Conservation (phyloP, 2,113 vertebrate genomes). For the Sinocyclocheilus rhinocerous region DNA sequence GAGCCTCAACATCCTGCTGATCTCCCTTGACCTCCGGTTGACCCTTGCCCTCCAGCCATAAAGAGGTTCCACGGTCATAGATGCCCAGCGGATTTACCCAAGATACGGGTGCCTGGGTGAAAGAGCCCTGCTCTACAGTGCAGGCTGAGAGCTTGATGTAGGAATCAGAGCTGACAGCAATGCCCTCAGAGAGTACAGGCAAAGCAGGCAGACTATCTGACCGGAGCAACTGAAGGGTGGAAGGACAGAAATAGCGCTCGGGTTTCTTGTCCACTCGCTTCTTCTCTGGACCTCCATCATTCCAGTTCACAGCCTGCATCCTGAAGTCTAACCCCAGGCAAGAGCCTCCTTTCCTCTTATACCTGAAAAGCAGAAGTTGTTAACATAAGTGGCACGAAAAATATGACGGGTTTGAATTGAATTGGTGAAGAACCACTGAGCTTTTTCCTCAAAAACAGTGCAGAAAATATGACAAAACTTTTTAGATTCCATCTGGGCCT, state of each 20-base stretch:
- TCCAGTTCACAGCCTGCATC: conserved; percentile 84
- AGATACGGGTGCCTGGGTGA: conserved; percentile 16
- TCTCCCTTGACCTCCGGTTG: conserved; percentile 62
- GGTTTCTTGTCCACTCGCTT: conserved; percentile 62
- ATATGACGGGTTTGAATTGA: not conserved
- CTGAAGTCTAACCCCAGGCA: conserved; percentile 84
- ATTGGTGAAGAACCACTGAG: not conserved
- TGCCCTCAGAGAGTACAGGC: conserved; percentile 42
- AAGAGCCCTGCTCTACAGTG: conserved; percentile 61
- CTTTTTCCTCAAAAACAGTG: not conserved
- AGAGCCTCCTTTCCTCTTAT: conserved; percentile 85
- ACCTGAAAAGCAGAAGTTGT: conserved; percentile 71
- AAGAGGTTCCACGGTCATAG: conserved; percentile 84
- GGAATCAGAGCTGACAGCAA: conserved; percentile 18
- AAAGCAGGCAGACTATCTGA: conserved; percentile 62
- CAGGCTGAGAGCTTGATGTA: conserved; percentile 76
- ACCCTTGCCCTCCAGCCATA: conserved; percentile 90
- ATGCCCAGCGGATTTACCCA: conserved; percentile 87
- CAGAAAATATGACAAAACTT: not conserved
- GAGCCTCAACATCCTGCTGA: conserved; percentile 54
- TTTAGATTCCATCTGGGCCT: not conserved
- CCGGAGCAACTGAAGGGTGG: conserved; percentile 74
- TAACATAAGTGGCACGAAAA: too few relatives aligned
- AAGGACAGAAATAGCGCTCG: conserved; percentile 84
- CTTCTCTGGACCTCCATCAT: conserved; percentile 71